phyloP scores from a whole-genome alignment of 2,113 vertebrate species.

The Phylloscopus trochiloides region DNA sequence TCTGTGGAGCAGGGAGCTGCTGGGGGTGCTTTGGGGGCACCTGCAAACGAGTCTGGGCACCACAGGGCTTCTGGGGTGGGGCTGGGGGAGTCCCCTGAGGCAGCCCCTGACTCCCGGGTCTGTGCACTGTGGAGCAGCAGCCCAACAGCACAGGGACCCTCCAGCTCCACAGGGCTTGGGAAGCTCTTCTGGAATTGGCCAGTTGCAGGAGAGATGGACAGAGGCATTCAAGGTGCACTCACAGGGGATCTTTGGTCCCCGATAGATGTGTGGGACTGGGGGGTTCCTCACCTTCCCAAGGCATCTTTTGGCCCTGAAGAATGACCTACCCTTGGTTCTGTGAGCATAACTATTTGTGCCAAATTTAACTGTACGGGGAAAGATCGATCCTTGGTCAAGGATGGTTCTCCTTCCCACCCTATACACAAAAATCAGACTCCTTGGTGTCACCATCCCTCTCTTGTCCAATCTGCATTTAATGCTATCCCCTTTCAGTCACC shows the following conservation, averaged over 20 bases:
- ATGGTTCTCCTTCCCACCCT: neutral
- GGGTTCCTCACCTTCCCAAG: neutral
- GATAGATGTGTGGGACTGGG: neutral
- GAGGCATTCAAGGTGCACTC: too few relatives aligned
- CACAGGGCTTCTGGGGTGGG: accelerated
- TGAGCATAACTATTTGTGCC: neutral
- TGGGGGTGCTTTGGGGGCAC: neutral
- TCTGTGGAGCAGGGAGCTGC: neutral
- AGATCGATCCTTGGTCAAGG: neutral
- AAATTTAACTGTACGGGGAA: neutral
- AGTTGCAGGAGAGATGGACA: neutral
- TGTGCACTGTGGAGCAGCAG: neutral
- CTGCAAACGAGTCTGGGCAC: accelerated
- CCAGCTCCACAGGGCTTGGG: accelerated
- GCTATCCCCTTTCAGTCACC: neutral
- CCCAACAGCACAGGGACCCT: accelerated
- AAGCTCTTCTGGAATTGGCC: neutral
- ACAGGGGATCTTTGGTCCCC: neutral
- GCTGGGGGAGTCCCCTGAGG: neutral
- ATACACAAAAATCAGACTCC: neutral
- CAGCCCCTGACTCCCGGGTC: neutral
- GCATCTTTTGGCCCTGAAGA: neutral
- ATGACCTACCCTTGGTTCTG: neutral
- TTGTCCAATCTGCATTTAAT: neutral
- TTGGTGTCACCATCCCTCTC: neutral